Conservation (phyloP, 2,113 vertebrate genomes). For the Orycteropus afer region DNA sequence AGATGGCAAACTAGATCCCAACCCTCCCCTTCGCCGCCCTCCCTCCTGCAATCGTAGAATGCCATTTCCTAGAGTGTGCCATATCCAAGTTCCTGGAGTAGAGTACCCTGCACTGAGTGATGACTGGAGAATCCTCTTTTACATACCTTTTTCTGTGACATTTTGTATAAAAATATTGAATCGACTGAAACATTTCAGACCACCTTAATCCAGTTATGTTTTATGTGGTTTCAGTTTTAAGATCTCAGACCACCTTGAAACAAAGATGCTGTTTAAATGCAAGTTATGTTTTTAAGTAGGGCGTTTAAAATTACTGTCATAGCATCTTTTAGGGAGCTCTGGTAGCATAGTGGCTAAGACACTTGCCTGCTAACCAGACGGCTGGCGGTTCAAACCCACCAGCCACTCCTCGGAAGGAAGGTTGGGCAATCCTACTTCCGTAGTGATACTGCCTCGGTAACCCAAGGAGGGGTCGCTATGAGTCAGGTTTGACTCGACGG, state of each 20-base stretch:
- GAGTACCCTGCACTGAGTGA: neutral
- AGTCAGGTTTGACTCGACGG: too few species aligned
- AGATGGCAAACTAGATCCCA: neutral
- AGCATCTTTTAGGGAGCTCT: too few species aligned
- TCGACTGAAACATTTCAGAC: neutral
- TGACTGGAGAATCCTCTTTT: neutral
- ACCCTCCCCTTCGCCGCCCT: neutral
- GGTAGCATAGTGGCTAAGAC: too few species aligned
- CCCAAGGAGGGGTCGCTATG: too few species aligned
- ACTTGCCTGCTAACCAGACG: too few species aligned
- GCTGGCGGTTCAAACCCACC: too few species aligned
- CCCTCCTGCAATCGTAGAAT: neutral
- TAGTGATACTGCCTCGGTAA: too few species aligned
- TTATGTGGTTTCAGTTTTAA: neutral
- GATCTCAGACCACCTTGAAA: neutral
- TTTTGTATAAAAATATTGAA: neutral
- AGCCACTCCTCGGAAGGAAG: too few species aligned
- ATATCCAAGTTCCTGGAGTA: slow-evolving; percentile 26
- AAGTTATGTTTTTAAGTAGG: neutral
- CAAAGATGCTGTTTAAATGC: neutral
- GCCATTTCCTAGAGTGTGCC: slow-evolving; percentile 3
- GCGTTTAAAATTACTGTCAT: neutral
- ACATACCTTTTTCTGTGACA: neutral
- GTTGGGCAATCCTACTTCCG: too few species aligned
- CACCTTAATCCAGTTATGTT: neutral